Evolutionary conservation across 2,797 vertebrate species (phyloP), one percentile per base, ranked within the genome.

Genomic region (Phaenicophaeus curvirostris): DNA sequence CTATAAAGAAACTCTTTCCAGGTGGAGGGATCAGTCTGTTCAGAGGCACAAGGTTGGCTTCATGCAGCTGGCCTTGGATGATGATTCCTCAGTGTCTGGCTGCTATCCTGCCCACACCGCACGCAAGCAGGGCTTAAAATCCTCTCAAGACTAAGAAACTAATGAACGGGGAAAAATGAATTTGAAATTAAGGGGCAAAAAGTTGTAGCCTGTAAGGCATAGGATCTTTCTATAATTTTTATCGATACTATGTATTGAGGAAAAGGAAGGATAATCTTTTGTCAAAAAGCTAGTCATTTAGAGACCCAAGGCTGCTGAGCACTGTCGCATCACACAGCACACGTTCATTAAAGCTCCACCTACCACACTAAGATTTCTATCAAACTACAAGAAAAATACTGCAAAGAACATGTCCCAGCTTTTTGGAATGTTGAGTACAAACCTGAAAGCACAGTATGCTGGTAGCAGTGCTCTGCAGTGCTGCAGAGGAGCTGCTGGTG

Each of bases 21-120:
- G 68, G 89, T 77, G 61, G 50, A 95, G 50, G 61, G 72, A 95
- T 93, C 93, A 87, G 50, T 17, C 59, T 93, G 59, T 63, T 68
- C 15, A 0, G 72, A 87, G 57, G 13, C 61, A 90, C 78, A 91
- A 71, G 89, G 78, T 85, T 85, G 83, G 50, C 87, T 77, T 71
- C 78, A 55, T 54, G 78, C 57, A 54, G 23, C 65, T 80, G 89
- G 23, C 90, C 91, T 92, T 87, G 72, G 90, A 48, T 24, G 41
- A 51, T 74, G 62, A 74, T 82, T 95, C 61, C 72, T 87, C 81
- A 28, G 1, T 75, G 57, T 18, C 91, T 71, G 59, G 27, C 46
- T 82, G 24, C 50, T 63, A 46, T 14, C 12, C 50, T 83, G 68
- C 57, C 75, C 90, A 77, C 62, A 75, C 37, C 13, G 55, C 25